Percentiles rank a stretch among this genome's conserved stretches.
Conservation (phyloP, 1,140 invertebrate species). For the Cephus cinctus region DNA sequence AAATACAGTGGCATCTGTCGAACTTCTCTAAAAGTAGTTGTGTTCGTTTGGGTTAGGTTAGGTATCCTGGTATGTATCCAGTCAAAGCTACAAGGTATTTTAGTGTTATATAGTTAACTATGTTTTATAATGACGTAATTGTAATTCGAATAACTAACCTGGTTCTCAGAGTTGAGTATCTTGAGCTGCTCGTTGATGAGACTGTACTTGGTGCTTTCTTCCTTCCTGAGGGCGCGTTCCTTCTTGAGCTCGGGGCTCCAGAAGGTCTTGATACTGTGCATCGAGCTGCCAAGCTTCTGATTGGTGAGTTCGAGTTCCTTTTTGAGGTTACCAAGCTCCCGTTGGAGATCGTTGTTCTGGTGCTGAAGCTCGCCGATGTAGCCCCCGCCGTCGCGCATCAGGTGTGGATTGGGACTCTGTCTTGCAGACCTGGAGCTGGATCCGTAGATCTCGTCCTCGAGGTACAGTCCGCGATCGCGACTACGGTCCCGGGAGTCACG, state of each 20-base stretch:
- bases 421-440: slow-evolving; percentile 71
- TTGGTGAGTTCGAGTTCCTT: slow-evolving; percentile 96
- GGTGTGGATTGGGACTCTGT: slow-evolving; percentile 70
- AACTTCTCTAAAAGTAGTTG: too few species aligned
- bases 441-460: slow-evolving; percentile 74
- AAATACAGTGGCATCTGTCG: too few species aligned
- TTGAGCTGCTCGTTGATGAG: slow-evolving; percentile 97
- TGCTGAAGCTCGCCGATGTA: slow-evolving; percentile 92
- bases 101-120: too few species aligned
- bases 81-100: too few species aligned
- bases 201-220: slow-evolving; percentile 96
- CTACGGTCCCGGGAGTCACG: slow-evolving; percentile 67
- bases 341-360: slow-evolving; percentile 92
- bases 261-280: slow-evolving; percentile 99
- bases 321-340: slow-evolving; percentile 94
- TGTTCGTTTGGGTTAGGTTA: too few species aligned
- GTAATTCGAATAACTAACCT: slow-evolving; percentile 74
- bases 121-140: too few species aligned
- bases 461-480: slow-evolving; percentile 58
- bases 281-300: slow-evolving; percentile 96
- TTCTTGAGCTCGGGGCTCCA: slow-evolving; percentile 99
- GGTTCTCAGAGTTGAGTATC: slow-evolving; percentile 93
- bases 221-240: slow-evolving; percentile 92
- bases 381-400: slow-evolving; percentile 51
- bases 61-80: too few species aligned